Evolutionary conservation across 2,797 vertebrate species (phyloP).

Genomic region (Fringilla coelebs): DNA sequence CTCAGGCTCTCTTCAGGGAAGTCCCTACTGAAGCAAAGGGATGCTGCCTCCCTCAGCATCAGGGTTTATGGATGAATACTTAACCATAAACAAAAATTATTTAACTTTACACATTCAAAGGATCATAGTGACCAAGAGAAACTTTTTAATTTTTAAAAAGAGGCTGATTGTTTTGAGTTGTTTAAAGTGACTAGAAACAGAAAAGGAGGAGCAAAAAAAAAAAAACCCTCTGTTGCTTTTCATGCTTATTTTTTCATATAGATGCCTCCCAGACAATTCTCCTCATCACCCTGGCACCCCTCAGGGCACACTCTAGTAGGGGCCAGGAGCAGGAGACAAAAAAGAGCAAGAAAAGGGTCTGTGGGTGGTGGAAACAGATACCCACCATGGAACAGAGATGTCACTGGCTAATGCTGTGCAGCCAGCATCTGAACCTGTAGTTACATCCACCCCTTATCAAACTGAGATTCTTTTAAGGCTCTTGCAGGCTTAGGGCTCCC

Average conservation of each 20-base stretch:
- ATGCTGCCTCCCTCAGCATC: background rate
- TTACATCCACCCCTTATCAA: background rate
- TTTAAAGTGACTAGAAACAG: background rate
- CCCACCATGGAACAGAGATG: background rate
- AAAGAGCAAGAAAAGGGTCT: background rate
- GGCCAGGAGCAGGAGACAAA: background rate
- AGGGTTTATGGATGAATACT: background rate
- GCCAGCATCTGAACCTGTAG: background rate
- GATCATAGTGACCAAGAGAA: background rate
- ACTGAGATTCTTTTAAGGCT: background rate
- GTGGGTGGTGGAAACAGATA: fast-evolving
- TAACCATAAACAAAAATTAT: background rate
- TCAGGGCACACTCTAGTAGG: fast-evolving
- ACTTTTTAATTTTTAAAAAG: background rate
- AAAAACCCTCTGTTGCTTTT: fast-evolving
- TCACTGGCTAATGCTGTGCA: background rate
- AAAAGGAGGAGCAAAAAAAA: background rate
- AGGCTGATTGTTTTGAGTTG: background rate
- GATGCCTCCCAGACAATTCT: background rate
- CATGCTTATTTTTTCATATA: background rate
- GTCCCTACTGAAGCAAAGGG: background rate
- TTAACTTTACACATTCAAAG: background rate
- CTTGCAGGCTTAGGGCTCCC: background rate
- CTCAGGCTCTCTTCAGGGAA: background rate
- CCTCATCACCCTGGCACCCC: fast-evolving